Conservation (phyloP, 2,888 invertebrate genomes). For the Agrochola lychnidis region DNA sequence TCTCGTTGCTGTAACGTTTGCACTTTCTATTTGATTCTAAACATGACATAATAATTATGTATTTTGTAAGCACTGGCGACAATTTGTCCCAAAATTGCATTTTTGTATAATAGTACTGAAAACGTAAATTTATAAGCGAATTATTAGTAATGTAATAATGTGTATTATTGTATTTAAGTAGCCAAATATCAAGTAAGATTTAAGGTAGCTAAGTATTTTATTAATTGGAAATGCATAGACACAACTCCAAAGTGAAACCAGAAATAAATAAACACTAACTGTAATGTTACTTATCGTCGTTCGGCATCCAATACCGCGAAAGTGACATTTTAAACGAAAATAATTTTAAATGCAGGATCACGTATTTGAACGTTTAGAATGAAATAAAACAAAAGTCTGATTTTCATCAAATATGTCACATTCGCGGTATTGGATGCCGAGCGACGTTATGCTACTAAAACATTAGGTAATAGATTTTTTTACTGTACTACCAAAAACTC, state of each 20-base stretch:
- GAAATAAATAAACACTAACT: neutral
- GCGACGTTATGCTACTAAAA: neutral
- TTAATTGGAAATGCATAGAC: neutral
- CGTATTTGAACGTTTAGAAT: no score
- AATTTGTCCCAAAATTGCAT: neutral
- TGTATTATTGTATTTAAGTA: constrained; percentile 1
- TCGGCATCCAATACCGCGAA: no score
- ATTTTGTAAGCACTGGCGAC: neutral
- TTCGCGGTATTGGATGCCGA: no score
- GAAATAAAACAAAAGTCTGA: no score
- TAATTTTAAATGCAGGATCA: no score
- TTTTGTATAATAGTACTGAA: neutral
- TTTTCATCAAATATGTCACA: no score
- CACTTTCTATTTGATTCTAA: neutral
- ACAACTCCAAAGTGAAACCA: neutral
- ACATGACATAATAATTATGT: neutral
- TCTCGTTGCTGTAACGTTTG: neutral
- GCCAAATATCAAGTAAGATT: constrained; percentile 2
- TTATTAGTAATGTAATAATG: neutral
- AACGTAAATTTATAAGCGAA: neutral
- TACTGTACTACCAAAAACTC: constrained; percentile 5
- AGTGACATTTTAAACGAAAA: no score
- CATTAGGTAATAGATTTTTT: constrained; percentile 3
- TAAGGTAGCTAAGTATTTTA: neutral
- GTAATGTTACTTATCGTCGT: neutral